Percentiles rank a stretch among this genome's conserved stretches.
These are phyloP conservation scores for Ara ararauna DNA, from an alignment of 2,797 vertebrate genomes.

Conservation along the genomic window DNA sequence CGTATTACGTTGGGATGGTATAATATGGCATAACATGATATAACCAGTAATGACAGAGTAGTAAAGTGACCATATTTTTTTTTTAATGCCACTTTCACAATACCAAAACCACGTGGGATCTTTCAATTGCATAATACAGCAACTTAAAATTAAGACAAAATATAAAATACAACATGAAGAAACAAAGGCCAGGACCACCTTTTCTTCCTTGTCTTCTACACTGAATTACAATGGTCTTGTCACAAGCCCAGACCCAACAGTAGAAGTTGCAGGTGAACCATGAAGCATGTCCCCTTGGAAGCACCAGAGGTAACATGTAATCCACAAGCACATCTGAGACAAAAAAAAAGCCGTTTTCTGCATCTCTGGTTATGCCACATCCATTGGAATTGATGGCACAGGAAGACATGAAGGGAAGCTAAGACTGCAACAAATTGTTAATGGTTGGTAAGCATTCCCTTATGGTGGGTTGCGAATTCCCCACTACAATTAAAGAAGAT, in stretches of 20 bases:
- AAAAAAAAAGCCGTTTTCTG: background rate
- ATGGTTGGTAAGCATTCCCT: background rate
- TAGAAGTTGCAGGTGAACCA: background rate
- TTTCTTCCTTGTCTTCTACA: background rate
- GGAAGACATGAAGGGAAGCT: background rate
- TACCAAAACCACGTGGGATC: background rate
- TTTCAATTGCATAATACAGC: background rate
- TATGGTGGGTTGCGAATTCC: background rate
- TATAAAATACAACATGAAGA: background rate
- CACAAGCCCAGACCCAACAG: background rate
- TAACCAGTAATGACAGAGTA: background rate
- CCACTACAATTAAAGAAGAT: background rate
- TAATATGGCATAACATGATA: background rate
- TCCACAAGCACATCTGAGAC: background rate
- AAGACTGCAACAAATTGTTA: background rate
- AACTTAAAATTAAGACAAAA: background rate
- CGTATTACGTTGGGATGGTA: background rate
- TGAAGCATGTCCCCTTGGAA: background rate
- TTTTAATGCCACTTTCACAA: background rate
- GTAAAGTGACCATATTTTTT: background rate
- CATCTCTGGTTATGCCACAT: background rate
- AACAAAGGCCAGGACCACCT: background rate
- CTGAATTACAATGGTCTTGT: background rate
- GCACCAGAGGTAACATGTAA: rapidly evolving
- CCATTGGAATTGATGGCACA: background rate